Percentiles rank a stretch among this genome's conserved stretches.
Evolutionary conservation across 2,113 vertebrate genomes (phyloP).

Genomic region (Varanus salvator): DNA sequence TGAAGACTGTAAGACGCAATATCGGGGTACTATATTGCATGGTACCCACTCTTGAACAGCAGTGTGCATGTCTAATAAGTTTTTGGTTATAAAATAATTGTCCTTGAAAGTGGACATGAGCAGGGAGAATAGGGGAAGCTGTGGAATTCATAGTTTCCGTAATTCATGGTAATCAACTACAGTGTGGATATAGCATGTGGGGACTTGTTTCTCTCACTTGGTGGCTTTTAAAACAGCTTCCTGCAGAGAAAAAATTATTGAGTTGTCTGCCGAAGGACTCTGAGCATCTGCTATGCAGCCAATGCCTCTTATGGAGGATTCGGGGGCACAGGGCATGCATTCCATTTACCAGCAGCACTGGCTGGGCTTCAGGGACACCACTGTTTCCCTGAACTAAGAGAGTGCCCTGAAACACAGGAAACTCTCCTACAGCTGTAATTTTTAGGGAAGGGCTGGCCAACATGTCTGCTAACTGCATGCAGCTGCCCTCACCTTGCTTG

Average conservation of each 20-base stretch:
- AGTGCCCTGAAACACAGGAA: too few species aligned
- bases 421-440: background rate
- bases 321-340: background rate
- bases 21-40: background rate
- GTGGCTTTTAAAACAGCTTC: background rate
- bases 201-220: background rate
- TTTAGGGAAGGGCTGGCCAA: background rate
- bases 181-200: background rate
- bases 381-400: too few species aligned
- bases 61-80: conserved; percentile 7
- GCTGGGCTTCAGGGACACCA: background rate
- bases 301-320: background rate
- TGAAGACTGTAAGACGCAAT: background rate
- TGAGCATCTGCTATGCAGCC: background rate
- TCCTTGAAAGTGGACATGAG: background rate
- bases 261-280: background rate
- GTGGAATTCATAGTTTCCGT: background rate
- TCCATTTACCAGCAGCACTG: background rate
- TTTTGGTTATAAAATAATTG: background rate
- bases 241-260: background rate
- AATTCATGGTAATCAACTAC: background rate
- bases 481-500: too few species aligned
- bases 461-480: too few species aligned
- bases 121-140: background rate
- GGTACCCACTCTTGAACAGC: background rate